Evolutionary conservation across 2,797 vertebrate genomes (phyloP), one percentile per base, ranked within the genome.

Genomic region (Halcyon badia): DNA sequence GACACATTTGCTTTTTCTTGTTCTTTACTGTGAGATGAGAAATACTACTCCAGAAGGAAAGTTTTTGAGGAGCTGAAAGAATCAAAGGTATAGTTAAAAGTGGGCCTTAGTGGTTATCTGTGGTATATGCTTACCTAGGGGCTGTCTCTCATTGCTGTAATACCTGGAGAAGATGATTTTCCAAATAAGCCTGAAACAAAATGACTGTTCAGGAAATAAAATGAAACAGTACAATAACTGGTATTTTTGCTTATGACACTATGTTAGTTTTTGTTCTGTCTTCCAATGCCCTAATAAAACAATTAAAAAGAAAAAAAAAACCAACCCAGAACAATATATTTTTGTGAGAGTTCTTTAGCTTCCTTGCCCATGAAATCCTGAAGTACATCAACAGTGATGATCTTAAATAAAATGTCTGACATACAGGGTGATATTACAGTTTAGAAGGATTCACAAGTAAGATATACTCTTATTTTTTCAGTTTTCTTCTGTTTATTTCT

Each of bases 111-210:
- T 83, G 13, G 42, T 80, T 92, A 46, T 57, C 58, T 76, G 20
- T 69, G 37, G 31, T 54, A 30, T 69, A 28, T 58, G 19, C 11
- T 80, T 83, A 75, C 48, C 80, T 58, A 35, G 31, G 37, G 24
- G 11, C 13, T 80, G 10, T 73, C 26, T 35, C 24, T 80, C 39
- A 35, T 14, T 64, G 17, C 17, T 62, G 10, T 30, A 75, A 64
- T 75, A 75, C 39, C 35, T 48, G 12, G 62, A 68, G 72, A 75
- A 88, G 77, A 70, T 28, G 4, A 51, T 87, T 89, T 94, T 83
- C 51, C 86, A 46, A 91, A 83, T 70, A 80, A 89, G 25, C 21
- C n/a, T 88, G 72, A 69, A 88, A 94, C 56, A 80, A 87, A 87
- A 83, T 48, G 69, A 26, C 60, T 80, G 25, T 87, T 73, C 46